Evolutionary conservation across 2,888 invertebrate genomes (phyloP).

Genomic region (Gasteruption jaculator): DNA sequence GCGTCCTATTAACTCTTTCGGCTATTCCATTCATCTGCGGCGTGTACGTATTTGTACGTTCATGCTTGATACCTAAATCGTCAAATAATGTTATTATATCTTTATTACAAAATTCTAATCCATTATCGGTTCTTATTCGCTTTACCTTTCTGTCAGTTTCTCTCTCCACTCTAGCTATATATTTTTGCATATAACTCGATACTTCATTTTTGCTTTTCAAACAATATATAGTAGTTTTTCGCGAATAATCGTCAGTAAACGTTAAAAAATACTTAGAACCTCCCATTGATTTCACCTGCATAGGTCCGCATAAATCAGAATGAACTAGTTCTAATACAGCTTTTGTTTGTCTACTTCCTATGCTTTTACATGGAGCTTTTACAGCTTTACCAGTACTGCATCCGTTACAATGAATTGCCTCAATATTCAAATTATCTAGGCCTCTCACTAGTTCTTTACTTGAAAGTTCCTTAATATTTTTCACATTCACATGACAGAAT

Average conservation of each 20-base stretch:
- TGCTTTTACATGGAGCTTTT: conserved; percentile 3
- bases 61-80: background rate
- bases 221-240: conserved; percentile 8
- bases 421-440: background rate
- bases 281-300: conserved; percentile 6
- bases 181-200: background rate
- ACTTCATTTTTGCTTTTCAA: conserved; percentile 9
- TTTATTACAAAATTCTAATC: conserved; percentile 6
- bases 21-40: background rate
- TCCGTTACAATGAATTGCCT: background rate
- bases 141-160: conserved; percentile 5
- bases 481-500: conserved; percentile 8
- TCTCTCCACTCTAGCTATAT: conserved; percentile 5
- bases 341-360: conserved; percentile 1
- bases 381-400: conserved; percentile 1
- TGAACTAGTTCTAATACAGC: conserved; percentile 7
- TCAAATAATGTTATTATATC: background rate
- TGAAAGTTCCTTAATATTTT: background rate
- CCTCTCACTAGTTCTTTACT: conserved; percentile 5
- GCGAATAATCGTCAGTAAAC: conserved; percentile 10
- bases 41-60: background rate
- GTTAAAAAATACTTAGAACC: conserved; percentile 6
- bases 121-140: conserved; percentile 10
- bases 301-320: conserved; percentile 7
- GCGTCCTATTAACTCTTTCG: background rate